Evolutionary conservation across 2,113 vertebrate genomes (phyloP), one percentile per base, ranked within the genome.

Genomic region (Eptatretus burgeri): DNA sequence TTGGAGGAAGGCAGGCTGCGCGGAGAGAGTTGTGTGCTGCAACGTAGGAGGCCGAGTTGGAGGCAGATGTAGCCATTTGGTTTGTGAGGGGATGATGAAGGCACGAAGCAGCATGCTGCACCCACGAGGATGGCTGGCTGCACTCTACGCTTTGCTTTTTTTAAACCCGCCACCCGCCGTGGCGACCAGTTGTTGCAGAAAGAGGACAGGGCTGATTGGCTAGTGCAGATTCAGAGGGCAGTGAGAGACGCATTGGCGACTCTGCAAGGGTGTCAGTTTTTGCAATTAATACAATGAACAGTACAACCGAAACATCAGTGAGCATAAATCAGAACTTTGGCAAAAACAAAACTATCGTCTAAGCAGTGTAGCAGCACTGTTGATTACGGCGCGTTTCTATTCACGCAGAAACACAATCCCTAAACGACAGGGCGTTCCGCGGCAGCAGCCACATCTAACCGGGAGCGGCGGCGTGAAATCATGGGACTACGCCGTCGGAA

Each of bases 211-310:
- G 88, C 93, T 91, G 88, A 83, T 80, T 91, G 86, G 79, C 80
- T 82, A 81, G 81, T 82, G 80, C 77, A 81, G 80, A 93, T 79
- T 87, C 89, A 93, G 84, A 96, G 91, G 89, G 85, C 88, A 88
- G 84, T 85, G 85, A 96, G 91, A 98, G 87, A 87, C 85, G 82
- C 93, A 87, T 88, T 89, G 87, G 83, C 88, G 88, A 88, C 87
- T 95, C 89, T 96, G 89, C 81, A 96, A 96, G 82, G 65, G 82
- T 83, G 87, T 96, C 85, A 93, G 82, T 87, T 93, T 96, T 91
- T 93, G 94, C 88, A 94, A 91, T 93, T 78, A 51, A 65, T 75
- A 87, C 76, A 89, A 83, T 82, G 78, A 86, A 84, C 77, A 79
- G 80, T 65, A 69, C 62, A 68, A 66, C 77, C 74, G 73, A 67